Percentiles rank a stretch among this genome's conserved stretches.
phyloP scores from a whole-genome alignment of 1,140 invertebrate genomes.

The Nephila pilipes region DNA sequence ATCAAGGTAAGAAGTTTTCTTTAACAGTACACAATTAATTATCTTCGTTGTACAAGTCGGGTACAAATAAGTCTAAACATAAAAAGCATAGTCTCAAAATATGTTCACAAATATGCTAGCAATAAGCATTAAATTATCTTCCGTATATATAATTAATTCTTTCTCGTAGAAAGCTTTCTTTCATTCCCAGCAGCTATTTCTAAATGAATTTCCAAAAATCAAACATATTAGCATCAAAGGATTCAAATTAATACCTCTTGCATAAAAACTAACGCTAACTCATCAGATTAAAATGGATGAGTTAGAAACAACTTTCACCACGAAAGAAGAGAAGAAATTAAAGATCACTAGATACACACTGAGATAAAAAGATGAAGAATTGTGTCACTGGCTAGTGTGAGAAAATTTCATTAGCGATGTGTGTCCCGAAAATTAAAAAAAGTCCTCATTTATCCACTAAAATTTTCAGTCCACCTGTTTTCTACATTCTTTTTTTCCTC shows the following conservation, averaged over 20 bases:
- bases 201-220: neutral
- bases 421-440: neutral
- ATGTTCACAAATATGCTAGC: neutral
- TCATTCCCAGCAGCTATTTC: neutral
- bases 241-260: neutral
- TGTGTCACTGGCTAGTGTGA: neutral
- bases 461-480: neutral
- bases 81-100: no score
- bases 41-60: no score
- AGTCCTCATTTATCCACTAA: neutral
- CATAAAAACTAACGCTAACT: neutral
- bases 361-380: neutral
- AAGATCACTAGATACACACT: neutral
- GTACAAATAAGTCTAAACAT: no score
- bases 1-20: no score
- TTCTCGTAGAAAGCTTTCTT: neutral
- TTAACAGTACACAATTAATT: no score
- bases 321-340: neutral
- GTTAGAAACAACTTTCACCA: neutral
- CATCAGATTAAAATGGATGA: neutral
- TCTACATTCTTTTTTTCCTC: neutral
- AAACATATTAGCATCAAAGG: neutral
- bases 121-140: neutral
- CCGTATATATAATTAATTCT: neutral
- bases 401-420: slow-evolving; percentile 4